phyloP scores from a whole-genome alignment of 2,888 invertebrate species.

The Drosophila ezoana region DNA sequence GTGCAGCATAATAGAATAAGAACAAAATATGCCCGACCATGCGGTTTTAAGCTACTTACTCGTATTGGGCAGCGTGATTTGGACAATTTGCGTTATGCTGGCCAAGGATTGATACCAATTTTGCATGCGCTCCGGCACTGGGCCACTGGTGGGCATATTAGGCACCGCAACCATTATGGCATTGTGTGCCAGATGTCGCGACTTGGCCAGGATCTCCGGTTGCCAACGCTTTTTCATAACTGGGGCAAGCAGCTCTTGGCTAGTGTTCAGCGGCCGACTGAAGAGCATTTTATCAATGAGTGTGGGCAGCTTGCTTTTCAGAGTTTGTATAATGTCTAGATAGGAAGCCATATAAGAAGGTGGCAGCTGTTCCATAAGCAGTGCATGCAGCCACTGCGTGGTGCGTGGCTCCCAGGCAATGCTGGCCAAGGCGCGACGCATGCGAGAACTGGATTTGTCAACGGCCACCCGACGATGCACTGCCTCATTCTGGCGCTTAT shows the following conservation, averaged over 20 bases:
- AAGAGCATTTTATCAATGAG: conserved; percentile 91
- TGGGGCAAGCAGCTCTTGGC: conserved; percentile 88
- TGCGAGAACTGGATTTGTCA: conserved; percentile 89
- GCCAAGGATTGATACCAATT: conserved; percentile 90
- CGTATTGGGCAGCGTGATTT: conserved; percentile 80
- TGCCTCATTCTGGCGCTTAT: conserved; percentile 88
- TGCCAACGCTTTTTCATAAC: conserved; percentile 89
- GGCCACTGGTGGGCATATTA: conserved; percentile 85
- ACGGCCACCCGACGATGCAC: conserved; percentile 89
- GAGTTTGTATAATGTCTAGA: conserved; percentile 91
- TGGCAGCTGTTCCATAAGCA: conserved; percentile 89
- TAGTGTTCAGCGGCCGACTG: conserved; percentile 86
- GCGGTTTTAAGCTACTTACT: conserved; percentile 60
- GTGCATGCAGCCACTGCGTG: conserved; percentile 91
- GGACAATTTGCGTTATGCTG: conserved; percentile 89
- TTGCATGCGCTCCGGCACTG: conserved; percentile 86
- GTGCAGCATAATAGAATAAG: no score
- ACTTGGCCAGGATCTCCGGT: conserved; percentile 88
- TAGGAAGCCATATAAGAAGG: conserved; percentile 89
- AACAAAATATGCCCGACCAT: neutral
- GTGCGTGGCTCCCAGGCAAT: conserved; percentile 90
- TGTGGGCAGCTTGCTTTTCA: conserved; percentile 89
- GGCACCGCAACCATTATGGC: conserved; percentile 89
- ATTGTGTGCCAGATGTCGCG: conserved; percentile 89
- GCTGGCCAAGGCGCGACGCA: conserved; percentile 89